These are phyloP conservation scores for Apamea anceps DNA, from an alignment of 2,888 invertebrate species.

Conservation along the genomic window DNA sequence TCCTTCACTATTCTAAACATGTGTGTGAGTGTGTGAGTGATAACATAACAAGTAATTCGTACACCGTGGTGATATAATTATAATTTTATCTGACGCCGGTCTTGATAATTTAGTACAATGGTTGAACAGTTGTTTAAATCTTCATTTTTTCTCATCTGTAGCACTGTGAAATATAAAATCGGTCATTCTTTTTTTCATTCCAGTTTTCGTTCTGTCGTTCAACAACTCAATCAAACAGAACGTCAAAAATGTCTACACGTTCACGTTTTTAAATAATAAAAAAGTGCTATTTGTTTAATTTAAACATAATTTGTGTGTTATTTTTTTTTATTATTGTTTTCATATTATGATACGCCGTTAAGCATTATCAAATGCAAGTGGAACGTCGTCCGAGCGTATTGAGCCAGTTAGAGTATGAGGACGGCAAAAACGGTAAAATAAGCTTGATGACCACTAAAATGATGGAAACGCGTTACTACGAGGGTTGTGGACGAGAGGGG, in stretches of 20 bases:
- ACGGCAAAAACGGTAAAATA: constrained; percentile 70
- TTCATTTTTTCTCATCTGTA: constrained; percentile 3
- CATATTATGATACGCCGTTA: constrained; percentile 65
- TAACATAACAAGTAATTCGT: background rate
- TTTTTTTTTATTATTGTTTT: constrained; percentile 54
- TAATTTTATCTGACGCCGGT: background rate
- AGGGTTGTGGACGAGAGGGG: constrained; percentile 93
- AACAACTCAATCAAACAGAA: constrained; percentile 35
- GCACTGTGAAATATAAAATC: background rate
- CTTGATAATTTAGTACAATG: background rate
- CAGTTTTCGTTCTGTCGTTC: constrained; percentile 30
- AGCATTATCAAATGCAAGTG: constrained; percentile 71
- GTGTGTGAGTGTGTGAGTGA: background rate
- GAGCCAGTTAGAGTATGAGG: constrained; percentile 70
- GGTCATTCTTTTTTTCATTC: constrained; percentile 36
- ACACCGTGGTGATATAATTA: background rate
- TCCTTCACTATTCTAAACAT: background rate
- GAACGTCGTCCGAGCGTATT: constrained; percentile 65
- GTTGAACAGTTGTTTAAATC: background rate
- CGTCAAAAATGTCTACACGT: constrained; percentile 61
- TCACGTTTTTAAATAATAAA: constrained; percentile 32
- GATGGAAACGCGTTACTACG: constrained; percentile 89
- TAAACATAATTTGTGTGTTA: constrained; percentile 47
- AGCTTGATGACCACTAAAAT: constrained; percentile 75
- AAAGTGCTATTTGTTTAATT: constrained; percentile 43